Conservation (phyloP, 2,797 vertebrate species). For the Smutsia gigantea region DNA sequence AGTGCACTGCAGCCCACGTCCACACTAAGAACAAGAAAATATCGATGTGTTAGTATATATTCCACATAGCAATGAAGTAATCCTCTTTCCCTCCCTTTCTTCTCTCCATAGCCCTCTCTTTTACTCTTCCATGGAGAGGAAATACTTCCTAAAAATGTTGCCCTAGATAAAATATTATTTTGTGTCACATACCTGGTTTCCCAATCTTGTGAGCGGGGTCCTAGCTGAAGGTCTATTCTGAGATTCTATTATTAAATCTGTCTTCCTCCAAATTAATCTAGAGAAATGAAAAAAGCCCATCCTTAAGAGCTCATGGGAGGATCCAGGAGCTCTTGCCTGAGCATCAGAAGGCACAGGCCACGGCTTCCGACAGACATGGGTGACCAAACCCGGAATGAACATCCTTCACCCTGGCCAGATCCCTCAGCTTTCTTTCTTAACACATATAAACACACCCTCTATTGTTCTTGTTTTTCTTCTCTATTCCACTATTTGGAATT, state of each 20-base stretch:
- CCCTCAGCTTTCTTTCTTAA: background rate
- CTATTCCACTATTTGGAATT: background rate
- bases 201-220: background rate
- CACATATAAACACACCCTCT: background rate
- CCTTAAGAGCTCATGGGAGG: background rate
- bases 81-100: background rate
- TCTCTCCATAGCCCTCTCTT: background rate
- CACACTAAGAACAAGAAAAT: background rate
- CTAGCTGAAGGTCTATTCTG: background rate
- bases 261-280: slow-evolving; percentile 1
- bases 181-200: background rate
- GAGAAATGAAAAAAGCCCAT: background rate
- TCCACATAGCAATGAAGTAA: background rate
- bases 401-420: background rate
- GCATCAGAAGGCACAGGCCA: background rate
- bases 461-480: background rate
- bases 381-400: background rate
- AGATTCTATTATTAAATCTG: slow-evolving; percentile 10
- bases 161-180: background rate
- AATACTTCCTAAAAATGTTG: background rate
- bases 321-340: background rate
- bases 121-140: background rate
- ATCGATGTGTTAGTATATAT: background rate
- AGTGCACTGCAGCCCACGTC: background rate
- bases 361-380: background rate